These are phyloP conservation scores for Acrocephalus scirpaceus DNA, from an alignment of 2,797 vertebrate species.

Conservation along the genomic window DNA sequence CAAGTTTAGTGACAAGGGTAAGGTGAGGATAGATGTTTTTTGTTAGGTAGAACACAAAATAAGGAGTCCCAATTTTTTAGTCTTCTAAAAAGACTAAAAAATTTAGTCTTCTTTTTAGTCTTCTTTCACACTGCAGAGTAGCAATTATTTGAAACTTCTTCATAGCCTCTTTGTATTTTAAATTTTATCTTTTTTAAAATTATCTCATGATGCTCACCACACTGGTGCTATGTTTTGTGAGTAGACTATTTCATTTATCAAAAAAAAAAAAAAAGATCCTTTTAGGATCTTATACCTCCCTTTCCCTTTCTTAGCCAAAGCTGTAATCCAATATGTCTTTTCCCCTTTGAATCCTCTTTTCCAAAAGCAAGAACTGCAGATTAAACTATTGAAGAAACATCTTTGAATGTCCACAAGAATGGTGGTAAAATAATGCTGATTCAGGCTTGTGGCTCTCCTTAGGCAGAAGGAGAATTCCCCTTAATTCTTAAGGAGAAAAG, in stretches of 20 bases:
- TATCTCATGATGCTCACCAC: not conserved
- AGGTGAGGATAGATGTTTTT: not conserved
- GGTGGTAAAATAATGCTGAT: not conserved
- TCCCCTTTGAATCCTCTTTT: not conserved
- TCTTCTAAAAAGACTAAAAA: not conserved
- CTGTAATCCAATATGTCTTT: not conserved
- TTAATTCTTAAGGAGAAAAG: not conserved
- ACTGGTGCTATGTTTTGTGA: not conserved
- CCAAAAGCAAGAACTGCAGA: not conserved
- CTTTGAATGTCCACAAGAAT: not conserved
- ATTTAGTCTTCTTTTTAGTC: not conserved
- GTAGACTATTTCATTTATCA: not conserved
- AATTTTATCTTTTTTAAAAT: not conserved
- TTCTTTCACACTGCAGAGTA: not conserved
- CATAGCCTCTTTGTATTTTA: not conserved
- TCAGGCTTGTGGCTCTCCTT: not conserved
- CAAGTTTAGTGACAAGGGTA: not conserved
- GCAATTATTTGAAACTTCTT: not conserved
- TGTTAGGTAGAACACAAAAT: not conserved
- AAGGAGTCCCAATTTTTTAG: not conserved
- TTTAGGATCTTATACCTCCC: not conserved
- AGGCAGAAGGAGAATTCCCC: not conserved
- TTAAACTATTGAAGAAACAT: not conserved
- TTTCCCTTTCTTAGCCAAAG: conserved; percentile 4
- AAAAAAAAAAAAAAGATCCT: not conserved